phyloP scores from a whole-genome alignment of 2,797 vertebrate genomes.

The Sebastolobus alascanus region DNA sequence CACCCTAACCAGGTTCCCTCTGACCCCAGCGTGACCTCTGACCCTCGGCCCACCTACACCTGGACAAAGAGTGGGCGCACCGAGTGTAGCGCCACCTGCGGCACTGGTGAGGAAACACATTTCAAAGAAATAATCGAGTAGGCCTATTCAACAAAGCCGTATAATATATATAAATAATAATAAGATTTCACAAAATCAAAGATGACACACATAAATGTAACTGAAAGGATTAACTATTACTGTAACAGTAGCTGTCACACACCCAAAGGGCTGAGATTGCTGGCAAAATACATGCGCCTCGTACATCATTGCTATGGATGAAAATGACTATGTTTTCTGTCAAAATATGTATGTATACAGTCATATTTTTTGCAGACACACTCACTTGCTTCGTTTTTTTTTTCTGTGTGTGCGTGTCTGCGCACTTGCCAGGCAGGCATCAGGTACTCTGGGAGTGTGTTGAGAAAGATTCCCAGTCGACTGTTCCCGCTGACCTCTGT shows the following conservation, averaged over 20 bases:
- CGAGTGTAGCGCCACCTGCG: constrained; percentile 81
- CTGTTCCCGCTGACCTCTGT: constrained; percentile 78
- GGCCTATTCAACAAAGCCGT: no score
- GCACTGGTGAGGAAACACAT: constrained; percentile 72
- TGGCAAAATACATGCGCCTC: neutral
- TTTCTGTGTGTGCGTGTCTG: constrained; percentile 29
- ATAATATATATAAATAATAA: neutral
- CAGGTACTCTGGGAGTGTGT: constrained; percentile 78
- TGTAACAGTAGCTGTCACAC: neutral
- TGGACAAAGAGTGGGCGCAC: constrained; percentile 70
- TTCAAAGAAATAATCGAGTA: neutral
- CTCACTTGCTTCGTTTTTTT: constrained; percentile 4
- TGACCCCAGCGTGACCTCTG: constrained; percentile 41
- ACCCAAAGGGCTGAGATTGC: neutral
- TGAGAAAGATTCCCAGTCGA: constrained; percentile 65
- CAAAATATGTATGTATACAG: neutral
- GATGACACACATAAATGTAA: neutral
- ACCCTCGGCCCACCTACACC: constrained; percentile 55
- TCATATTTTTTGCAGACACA: neutral
- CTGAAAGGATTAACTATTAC: neutral
- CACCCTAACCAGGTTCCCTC: constrained; percentile 61
- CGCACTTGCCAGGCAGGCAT: constrained; percentile 72
- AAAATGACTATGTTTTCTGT: neutral
- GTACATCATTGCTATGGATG: neutral
- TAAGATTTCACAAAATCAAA: neutral